Conservation (phyloP, 2,113 vertebrate genomes). For the Rhinopithecus roxellana region DNA sequence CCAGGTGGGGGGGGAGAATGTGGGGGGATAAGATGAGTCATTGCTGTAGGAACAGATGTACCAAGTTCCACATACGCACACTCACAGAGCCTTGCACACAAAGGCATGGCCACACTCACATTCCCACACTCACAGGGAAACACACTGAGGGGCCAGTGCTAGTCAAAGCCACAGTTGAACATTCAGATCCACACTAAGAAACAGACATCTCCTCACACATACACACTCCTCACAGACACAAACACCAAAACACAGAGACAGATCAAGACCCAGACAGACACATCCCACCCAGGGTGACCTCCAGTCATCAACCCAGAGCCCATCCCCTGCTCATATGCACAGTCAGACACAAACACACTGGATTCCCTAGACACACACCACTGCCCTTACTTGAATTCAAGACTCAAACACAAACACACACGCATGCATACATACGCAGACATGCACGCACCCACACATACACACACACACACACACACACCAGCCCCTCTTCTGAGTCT, state of each 20-base stretch:
- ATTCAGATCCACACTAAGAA: background rate
- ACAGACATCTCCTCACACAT: background rate
- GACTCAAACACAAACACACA: background rate
- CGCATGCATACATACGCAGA: background rate
- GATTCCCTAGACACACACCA: background rate
- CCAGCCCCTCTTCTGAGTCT: background rate
- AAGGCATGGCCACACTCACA: constrained; percentile 1
- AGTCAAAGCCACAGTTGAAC: background rate
- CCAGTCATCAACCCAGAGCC: background rate
- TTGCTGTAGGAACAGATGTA: constrained; percentile 3
- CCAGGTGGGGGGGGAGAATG: background rate
- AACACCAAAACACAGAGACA: background rate
- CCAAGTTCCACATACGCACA: background rate
- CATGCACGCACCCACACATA: no score
- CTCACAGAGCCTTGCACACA: background rate
- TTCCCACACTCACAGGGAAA: background rate
- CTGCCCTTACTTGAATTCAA: background rate
- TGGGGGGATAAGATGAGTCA: constrained; percentile 62
- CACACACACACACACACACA: no score
- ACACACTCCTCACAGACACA: background rate
- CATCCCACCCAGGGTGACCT: background rate
- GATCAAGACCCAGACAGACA: background rate
- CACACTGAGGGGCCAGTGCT: background rate
- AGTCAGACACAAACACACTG: background rate
- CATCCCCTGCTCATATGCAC: background rate